phyloP scores from a whole-genome alignment of 2,888 invertebrate genomes.

The Dynastes maya region DNA sequence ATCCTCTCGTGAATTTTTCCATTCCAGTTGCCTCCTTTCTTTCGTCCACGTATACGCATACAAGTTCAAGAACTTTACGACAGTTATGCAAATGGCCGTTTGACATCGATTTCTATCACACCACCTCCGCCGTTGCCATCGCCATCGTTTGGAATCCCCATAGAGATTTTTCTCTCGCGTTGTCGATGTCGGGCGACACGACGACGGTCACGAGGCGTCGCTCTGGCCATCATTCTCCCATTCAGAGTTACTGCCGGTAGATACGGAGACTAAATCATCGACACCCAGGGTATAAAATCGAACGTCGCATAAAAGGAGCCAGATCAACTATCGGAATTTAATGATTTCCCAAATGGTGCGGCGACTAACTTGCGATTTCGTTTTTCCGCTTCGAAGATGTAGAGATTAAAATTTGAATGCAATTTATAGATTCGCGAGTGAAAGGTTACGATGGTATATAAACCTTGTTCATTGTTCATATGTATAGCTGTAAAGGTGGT shows the following conservation, averaged over 20 bases:
- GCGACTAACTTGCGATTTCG: slow-evolving; percentile 13
- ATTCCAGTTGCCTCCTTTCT: neutral
- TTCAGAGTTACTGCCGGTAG: slow-evolving; percentile 29
- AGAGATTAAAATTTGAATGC: neutral
- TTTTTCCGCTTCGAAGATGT: slow-evolving; percentile 10
- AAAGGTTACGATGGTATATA: neutral
- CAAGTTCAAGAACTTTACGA: slow-evolving; percentile 58
- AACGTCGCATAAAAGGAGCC: slow-evolving; percentile 31
- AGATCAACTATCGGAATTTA: slow-evolving; percentile 26
- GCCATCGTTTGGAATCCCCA: slow-evolving; percentile 55
- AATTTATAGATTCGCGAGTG: neutral
- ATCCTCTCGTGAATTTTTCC: neutral
- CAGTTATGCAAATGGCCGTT: slow-evolving; percentile 62
- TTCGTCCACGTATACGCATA: neutral
- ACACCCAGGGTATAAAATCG: slow-evolving; percentile 28
- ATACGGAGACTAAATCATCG: slow-evolving; percentile 31
- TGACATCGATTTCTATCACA: slow-evolving; percentile 60
- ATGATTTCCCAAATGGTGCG: slow-evolving; percentile 36
- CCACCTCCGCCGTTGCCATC: slow-evolving; percentile 10
- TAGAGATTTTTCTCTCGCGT: slow-evolving; percentile 55
- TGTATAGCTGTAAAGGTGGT: too few species aligned
- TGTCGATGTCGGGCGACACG: slow-evolving; percentile 29
- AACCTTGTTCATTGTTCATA: neutral
- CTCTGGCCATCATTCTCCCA: slow-evolving; percentile 19
- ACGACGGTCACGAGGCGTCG: slow-evolving; percentile 33